Base-by-base conservation (phyloP, 2,888 invertebrate genomes). In the Lobophora halterata region DNA sequence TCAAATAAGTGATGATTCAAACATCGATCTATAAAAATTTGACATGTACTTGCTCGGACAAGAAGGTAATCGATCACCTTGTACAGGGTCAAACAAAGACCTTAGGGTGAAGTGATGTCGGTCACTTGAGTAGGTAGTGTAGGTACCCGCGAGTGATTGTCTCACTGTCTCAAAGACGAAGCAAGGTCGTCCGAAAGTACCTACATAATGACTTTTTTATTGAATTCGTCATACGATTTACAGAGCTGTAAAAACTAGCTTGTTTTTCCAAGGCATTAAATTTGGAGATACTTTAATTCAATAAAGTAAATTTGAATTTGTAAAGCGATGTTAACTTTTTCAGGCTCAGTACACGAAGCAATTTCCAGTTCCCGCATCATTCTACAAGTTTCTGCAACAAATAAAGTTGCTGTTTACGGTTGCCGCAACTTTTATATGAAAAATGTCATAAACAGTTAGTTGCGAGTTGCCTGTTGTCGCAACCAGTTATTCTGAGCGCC, bases 161-260 rank as follows among this genome's bases (percentile, higher is more conserved):
- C n/a, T n/a, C n/a, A n/a, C 43, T 45, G 62, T 40, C 47, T 54
- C 63, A 65, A 59, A 69, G 69, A 66, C 65, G 70, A 51, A 35
- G 53, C 72, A 73, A 75, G 75, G 75, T 65, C 66, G 51, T 62
- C 67, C 58, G 53, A 67, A 71, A 73, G 69, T 67, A 64, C 65
- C 63, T 61, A 58, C 52, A 34, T 64, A 71, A 65, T 61, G 65
- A 65, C 55, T 65, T 71, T 67, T 67, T 64, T 56, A 58, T 59
- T 63, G 64, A 51, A 71, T 71, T 71, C 49, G 62, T 62, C 55
- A 61, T 34, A 35, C 36, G 49, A 41, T 47, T 47, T 45, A 32
- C 24, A 39, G 44, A 9, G 23, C 10, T 24, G 35, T 41, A 46
- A 48, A 51, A 48, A 47, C 12, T 28, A 11, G 3, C 20, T 8